These are phyloP conservation scores for Taeniopygia guttata DNA, from an alignment of 2,797 vertebrate genomes.

Conservation along the genomic window DNA sequence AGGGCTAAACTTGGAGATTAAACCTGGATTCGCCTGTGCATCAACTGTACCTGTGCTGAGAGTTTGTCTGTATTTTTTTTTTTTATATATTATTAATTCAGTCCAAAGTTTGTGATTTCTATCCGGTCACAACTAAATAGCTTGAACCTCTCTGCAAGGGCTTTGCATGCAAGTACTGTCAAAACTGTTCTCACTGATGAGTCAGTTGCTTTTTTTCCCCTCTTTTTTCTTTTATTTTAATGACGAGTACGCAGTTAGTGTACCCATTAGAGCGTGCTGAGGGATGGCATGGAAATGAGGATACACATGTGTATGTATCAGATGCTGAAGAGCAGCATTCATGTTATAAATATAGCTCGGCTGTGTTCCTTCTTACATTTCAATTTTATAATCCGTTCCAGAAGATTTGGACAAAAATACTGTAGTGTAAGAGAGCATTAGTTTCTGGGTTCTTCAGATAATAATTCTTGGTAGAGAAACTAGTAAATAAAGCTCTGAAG, in stretches of 20 bases:
- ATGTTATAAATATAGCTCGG: conserved; percentile 48
- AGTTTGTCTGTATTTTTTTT: neutral
- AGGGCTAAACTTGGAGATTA: neutral
- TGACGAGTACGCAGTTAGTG: conserved; percentile 2
- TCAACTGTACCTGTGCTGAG: neutral
- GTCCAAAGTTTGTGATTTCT: neutral
- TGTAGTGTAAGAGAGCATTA: conserved; percentile 26
- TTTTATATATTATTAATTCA: neutral
- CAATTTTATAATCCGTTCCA: conserved; percentile 63
- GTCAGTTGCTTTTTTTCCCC: neutral
- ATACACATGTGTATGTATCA: conserved; percentile 60
- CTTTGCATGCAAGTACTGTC: conserved; percentile 39
- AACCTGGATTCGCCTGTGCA: neutral
- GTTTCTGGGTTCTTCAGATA: conserved; percentile 48
- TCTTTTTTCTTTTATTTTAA: neutral
- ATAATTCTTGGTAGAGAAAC: conserved; percentile 47
- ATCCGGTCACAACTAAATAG: neutral
- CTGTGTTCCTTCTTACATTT: conserved; percentile 60
- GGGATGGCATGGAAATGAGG: conserved; percentile 45
- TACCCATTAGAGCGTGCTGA: conserved; percentile 46
- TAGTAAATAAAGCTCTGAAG: conserved; percentile 56
- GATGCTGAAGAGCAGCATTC: conserved; percentile 42
- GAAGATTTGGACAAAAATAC: conserved; percentile 63
- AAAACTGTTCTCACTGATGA: conserved; percentile 49
- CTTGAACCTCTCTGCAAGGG: conserved; percentile 9